Base-by-base conservation (phyloP, 92 coral and sea anemone species). In the Metridium senile region DNA sequence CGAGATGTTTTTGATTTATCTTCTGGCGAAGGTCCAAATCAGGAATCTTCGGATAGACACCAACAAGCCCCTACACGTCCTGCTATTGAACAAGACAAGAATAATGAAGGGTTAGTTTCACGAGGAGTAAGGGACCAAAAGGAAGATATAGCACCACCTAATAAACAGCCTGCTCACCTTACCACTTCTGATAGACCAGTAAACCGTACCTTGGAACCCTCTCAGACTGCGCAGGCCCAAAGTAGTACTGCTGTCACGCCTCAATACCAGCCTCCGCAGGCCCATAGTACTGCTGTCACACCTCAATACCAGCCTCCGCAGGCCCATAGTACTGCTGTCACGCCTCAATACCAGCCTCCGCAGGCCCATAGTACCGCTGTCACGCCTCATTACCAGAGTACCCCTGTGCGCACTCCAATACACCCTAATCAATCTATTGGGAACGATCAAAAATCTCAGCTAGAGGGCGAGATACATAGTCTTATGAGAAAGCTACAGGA, bases 401-500 rank as follows among this genome's bases (percentile, higher is more conserved):
- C 49, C 39, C 78, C 65, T 26, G 20, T n/a, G 34, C 17, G 43
- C 57, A 32, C 65, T 32, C 72, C 86, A 28, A 62, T 81, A 34
- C 70, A 69, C 62, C 22, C 49, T 71, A 61, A 62, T 72, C 71
- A 72, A 46, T 54, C 69, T 2, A 13, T 56, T 34, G 39, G 66
- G 53, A 45, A 28, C 80, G 91, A 80, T 58, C 85, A 83, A 65
- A 73, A 92, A 47, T 88, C 78, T 54, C 93, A 87, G 57, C 72
- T 82, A 33, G 94, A 88, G 46, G 86, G 84, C 27, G 94, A 94
- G 75, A 77, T 91, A 71, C 90, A 81, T 53, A 85, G 68, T 8
- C 80, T 94, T 78, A 76, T 94, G 88, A 87, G 78, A 69, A 91
- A 73, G 68, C 82, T 91, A 31, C 97, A 89, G 28, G 89, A 84